Percentiles rank a stretch among this genome's conserved stretches.
phyloP scores from a whole-genome alignment of 2,888 invertebrate genomes.

The Lithophane socia region DNA sequence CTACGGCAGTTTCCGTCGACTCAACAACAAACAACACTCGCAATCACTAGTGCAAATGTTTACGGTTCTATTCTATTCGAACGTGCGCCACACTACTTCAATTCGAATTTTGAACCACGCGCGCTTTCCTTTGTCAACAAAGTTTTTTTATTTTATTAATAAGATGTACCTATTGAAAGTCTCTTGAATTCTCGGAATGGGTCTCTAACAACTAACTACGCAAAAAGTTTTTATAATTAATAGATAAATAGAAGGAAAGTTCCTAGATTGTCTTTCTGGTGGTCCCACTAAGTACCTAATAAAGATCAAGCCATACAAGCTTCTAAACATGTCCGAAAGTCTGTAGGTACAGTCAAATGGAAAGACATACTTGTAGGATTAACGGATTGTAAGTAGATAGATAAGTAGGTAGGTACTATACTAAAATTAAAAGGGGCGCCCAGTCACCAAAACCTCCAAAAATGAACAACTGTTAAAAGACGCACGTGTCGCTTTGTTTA shows the following conservation, averaged over 20 bases:
- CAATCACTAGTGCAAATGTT: conserved; percentile 86
- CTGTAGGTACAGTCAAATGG: neutral
- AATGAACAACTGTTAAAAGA: conserved; percentile 24
- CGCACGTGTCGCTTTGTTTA: conserved; percentile 75
- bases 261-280: neutral
- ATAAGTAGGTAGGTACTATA: neutral
- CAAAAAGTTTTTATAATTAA: neutral
- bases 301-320: neutral
- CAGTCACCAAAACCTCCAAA: conserved; percentile 6
- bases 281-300: neutral
- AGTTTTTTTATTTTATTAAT: neutral
- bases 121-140: conserved; percentile 5
- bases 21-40: conserved; percentile 76
- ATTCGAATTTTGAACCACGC: conserved; percentile 56
- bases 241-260: too few relatives aligned
- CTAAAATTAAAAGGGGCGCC: conserved; percentile 10
- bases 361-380: neutral
- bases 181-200: neutral
- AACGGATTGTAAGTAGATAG: neutral
- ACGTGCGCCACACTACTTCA: conserved; percentile 67
- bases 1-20: conserved; percentile 52
- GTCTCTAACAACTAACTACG: neutral
- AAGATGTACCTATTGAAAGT: neutral
- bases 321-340: too few relatives aligned
- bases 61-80: conserved; percentile 70